Evolutionary conservation across 2,797 vertebrate species (phyloP).

Genomic region (Rhincodon typus): DNA sequence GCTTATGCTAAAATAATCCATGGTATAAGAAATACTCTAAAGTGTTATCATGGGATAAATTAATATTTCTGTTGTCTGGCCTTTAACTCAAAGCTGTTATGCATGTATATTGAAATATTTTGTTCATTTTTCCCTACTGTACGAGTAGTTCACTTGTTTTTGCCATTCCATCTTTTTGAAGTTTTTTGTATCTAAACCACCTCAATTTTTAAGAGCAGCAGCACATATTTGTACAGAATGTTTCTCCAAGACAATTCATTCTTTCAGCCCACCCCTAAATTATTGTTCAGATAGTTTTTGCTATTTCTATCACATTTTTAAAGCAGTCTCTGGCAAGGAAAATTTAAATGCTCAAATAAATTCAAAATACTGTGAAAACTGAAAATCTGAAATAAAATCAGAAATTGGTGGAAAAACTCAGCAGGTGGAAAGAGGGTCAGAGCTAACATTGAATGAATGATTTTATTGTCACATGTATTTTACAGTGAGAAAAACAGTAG

Average conservation of each 20-base stretch:
- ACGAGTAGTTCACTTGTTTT: not conserved
- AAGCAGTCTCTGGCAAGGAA: not conserved
- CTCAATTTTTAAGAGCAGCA: not conserved
- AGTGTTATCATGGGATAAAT: not conserved
- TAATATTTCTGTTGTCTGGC: not conserved
- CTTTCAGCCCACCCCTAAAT: not conserved
- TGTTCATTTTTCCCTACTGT: not conserved
- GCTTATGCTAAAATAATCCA: not conserved
- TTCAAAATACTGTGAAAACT: too few relatives aligned
- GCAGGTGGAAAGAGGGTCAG: too few relatives aligned
- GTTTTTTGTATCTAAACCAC: not conserved
- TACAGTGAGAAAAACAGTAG: too few relatives aligned
- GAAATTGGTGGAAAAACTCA: too few relatives aligned
- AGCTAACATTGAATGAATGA: too few relatives aligned
- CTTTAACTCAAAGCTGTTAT: not conserved
- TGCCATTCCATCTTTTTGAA: not conserved
- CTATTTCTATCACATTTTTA: not conserved
- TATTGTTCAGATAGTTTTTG: not conserved
- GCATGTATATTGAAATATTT: not conserved
- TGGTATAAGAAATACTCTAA: not conserved
- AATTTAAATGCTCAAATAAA: not conserved
- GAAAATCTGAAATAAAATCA: too few relatives aligned
- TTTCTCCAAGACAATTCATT: not conserved
- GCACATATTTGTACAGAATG: not conserved
- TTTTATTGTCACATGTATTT: too few relatives aligned